Evolutionary conservation across 2,113 vertebrate genomes (phyloP).

Genomic region (Pachyramphus minor): DNA sequence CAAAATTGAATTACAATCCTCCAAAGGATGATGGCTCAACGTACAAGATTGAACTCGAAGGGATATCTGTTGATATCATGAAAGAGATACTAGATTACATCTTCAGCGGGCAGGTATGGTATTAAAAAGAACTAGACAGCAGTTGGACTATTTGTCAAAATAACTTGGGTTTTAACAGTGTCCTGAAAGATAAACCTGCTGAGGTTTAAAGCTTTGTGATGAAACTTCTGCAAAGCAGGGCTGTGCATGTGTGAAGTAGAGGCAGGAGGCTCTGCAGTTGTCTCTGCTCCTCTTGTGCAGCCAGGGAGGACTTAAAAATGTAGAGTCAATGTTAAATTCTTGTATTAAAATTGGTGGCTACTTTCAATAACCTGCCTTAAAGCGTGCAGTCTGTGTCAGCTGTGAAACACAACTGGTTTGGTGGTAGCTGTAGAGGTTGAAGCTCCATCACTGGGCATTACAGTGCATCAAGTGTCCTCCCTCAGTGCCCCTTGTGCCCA

Average conservation of each 20-base stretch:
- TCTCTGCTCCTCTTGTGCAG: neutral
- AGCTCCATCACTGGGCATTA: neutral
- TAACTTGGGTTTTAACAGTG: neutral
- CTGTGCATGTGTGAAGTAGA: neutral
- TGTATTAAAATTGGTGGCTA: neutral
- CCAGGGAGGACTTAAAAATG: neutral
- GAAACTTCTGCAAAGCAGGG: neutral
- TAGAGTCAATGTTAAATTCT: neutral
- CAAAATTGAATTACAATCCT: constrained; percentile 96
- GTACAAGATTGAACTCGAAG: constrained; percentile 94
- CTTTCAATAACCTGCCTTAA: neutral
- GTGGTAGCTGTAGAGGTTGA: neutral
- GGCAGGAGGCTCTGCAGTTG: neutral
- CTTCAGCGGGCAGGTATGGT: constrained; percentile 92
- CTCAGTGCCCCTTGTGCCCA: neutral
- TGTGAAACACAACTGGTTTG: neutral
- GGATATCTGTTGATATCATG: constrained; percentile 92
- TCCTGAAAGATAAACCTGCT: neutral
- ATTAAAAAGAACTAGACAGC: neutral
- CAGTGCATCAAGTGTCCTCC: neutral
- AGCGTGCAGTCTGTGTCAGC: neutral
- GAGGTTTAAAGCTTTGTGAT: neutral
- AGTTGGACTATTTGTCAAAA: neutral
- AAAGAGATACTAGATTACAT: constrained; percentile 97
- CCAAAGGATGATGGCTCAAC: constrained; percentile 94